Percentiles rank a stretch among this genome's conserved stretches.
Evolutionary conservation across 1,140 invertebrate species (phyloP).

Genomic region (Lanistes nyassanus): DNA sequence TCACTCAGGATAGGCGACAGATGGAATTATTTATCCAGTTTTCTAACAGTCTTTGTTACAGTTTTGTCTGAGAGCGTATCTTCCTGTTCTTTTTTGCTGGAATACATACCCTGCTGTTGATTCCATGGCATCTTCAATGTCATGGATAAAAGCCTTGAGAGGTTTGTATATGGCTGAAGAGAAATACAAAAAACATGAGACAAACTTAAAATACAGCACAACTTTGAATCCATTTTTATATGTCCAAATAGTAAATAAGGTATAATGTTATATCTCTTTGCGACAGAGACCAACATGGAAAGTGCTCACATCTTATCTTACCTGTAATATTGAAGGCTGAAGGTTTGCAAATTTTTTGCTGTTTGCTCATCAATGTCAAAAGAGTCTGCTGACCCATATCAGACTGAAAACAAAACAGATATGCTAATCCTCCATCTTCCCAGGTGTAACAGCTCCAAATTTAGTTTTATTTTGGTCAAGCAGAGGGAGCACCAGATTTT

Average conservation of each 20-base stretch:
- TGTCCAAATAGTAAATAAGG: background rate
- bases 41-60: too few relatives aligned
- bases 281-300: too few relatives aligned
- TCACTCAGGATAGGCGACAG: too few relatives aligned
- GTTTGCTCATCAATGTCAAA: constrained; percentile 50
- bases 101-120: constrained; percentile 72
- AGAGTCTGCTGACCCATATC: constrained; percentile 37
- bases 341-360: constrained; percentile 74
- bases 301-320: constrained; percentile 36
- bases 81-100: background rate
- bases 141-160: constrained; percentile 79
- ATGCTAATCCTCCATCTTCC: background rate
- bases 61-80: too few relatives aligned
- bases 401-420: background rate
- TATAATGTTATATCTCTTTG: too few relatives aligned
- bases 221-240: too few relatives aligned
- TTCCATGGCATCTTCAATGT: constrained; percentile 78
- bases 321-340: constrained; percentile 79
- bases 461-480: too few relatives aligned
- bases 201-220: background rate
- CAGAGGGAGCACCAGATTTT: too few relatives aligned
- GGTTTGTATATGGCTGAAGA: constrained; percentile 76
- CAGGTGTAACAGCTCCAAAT: background rate
- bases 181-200: constrained; percentile 15
- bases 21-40: too few relatives aligned